Percentiles rank a stretch among this genome's conserved stretches.
These are phyloP conservation scores for Silurus meridionalis DNA, from an alignment of 2,113 vertebrate species.

Conservation along the genomic window DNA sequence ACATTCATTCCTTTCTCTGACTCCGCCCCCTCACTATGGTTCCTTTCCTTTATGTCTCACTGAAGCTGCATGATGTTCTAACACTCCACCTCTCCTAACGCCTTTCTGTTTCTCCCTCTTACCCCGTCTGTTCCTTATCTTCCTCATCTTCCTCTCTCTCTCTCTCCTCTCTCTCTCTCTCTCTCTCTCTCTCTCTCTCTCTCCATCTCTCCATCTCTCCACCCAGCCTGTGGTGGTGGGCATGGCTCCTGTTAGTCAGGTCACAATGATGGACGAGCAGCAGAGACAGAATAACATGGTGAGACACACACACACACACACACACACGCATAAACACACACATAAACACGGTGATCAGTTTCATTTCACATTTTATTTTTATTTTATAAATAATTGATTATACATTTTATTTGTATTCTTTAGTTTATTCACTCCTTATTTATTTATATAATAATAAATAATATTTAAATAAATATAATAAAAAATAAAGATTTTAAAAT, in stretches of 20 bases:
- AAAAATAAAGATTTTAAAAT: too few species aligned
- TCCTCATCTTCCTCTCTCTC: not conserved
- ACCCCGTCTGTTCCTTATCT: not conserved
- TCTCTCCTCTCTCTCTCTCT: not conserved
- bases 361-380: too few species aligned
- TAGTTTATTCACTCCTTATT: too few species aligned
- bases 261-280: constrained; percentile 86
- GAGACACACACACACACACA: constrained; percentile 60
- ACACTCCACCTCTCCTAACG: constrained; percentile 44
- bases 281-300: constrained; percentile 87
- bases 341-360: not conserved
- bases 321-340: not conserved
- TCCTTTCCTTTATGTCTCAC: constrained; percentile 26
- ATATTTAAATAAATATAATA: too few species aligned
- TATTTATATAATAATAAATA: too few species aligned
- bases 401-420: too few species aligned
- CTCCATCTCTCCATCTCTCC: constrained; percentile 40
- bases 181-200: constrained; percentile 24
- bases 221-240: constrained; percentile 78
- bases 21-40: not conserved
- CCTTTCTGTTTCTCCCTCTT: not conserved
- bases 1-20: not conserved
- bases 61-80: constrained; percentile 62
- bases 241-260: constrained; percentile 77
- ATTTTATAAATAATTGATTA: too few species aligned